These are phyloP conservation scores for Epistrophella euchroma DNA, from an alignment of 2,888 invertebrate species.

Conservation along the genomic window DNA sequence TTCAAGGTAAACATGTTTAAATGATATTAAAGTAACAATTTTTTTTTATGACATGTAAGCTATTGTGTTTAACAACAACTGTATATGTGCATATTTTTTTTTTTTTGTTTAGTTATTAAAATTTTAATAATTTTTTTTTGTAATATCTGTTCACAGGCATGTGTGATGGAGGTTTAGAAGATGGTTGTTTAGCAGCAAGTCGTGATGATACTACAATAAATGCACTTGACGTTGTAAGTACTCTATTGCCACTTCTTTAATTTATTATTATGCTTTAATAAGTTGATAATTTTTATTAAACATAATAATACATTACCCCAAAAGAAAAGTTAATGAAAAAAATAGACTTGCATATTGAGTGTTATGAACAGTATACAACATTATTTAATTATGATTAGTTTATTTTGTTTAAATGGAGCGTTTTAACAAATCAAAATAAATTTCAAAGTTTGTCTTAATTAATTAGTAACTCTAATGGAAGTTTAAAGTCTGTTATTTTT, in stretches of 20 bases:
- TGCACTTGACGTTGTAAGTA: slow-evolving; percentile 94
- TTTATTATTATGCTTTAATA: slow-evolving; percentile 11
- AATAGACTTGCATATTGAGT: neutral
- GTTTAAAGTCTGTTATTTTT: neutral
- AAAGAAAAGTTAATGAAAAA: neutral
- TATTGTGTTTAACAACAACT: slow-evolving; percentile 28
- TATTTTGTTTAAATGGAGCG: neutral
- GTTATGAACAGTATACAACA: neutral
- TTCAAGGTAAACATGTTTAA: slow-evolving; percentile 86
- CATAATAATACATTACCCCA: neutral
- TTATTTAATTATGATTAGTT: neutral
- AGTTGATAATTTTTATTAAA: neutral
- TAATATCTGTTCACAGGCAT: slow-evolving; percentile 86
- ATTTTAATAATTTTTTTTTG: slow-evolving; percentile 17
- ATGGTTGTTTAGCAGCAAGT: slow-evolving; percentile 98
- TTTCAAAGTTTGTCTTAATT: neutral
- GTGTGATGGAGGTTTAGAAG: slow-evolving; percentile 99
- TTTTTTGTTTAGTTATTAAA: slow-evolving; percentile 49
- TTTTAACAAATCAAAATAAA: neutral
- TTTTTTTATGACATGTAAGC: slow-evolving; percentile 43
- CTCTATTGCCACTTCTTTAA: slow-evolving; percentile 84
- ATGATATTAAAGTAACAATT: slow-evolving; percentile 17
- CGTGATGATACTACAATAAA: slow-evolving; percentile 99
- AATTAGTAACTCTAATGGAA: neutral
- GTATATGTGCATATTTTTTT: slow-evolving; percentile 6